Conservation (phyloP, 2,113 vertebrate genomes). For the Eubucco bourcierii region DNA sequence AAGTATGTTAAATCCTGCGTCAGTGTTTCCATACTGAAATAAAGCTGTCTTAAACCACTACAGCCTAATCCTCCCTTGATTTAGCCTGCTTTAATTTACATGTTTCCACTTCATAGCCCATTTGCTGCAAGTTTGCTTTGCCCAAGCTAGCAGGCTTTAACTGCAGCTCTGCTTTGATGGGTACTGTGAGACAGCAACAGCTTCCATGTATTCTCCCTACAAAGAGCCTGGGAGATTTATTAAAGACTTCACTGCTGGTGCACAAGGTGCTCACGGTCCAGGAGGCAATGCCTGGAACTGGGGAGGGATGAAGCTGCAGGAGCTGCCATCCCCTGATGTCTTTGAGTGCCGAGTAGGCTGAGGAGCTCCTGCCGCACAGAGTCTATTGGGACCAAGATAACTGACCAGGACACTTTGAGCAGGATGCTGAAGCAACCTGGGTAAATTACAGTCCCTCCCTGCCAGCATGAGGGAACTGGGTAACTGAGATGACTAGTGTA, state of each 20-base stretch:
- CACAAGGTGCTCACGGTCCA: fast-evolving
- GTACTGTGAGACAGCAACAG: background rate
- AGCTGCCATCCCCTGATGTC: background rate
- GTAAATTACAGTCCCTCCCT: background rate
- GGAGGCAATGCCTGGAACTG: background rate
- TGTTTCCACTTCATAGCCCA: background rate
- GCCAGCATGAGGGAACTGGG: fast-evolving
- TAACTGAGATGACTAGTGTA: background rate
- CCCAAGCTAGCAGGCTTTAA: background rate
- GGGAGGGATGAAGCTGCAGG: background rate
- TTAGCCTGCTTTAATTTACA: background rate
- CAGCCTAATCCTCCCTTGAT: background rate
- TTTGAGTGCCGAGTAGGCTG: background rate
- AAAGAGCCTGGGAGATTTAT: background rate
- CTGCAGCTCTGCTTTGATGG: background rate
- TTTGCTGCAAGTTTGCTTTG: background rate
- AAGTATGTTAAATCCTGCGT: fast-evolving
- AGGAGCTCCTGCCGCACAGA: background rate
- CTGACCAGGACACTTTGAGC: background rate
- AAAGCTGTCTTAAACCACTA: background rate
- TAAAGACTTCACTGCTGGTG: fast-evolving
- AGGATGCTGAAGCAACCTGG: fast-evolving
- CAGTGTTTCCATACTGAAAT: background rate
- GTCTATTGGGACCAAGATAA: background rate
- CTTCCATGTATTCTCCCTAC: background rate